Conservation (phyloP, 2,888 invertebrate species). For the Geophilus truncorum region DNA sequence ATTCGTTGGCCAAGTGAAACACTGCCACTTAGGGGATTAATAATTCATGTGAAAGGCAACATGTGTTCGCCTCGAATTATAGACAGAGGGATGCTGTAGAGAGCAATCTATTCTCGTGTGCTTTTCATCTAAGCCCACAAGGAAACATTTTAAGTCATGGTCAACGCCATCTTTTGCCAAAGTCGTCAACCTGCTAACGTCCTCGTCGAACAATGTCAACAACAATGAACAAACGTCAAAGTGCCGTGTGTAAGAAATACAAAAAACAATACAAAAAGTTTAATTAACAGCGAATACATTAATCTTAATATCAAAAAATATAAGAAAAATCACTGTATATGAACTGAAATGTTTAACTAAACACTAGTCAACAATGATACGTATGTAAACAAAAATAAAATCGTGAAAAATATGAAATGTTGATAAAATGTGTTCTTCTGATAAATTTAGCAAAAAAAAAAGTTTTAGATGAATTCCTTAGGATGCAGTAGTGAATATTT, state of each 20-base stretch:
- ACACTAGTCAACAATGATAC: too few relatives aligned
- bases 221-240: too few relatives aligned
- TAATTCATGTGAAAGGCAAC: constrained; percentile 27
- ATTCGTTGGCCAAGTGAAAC: constrained; percentile 22
- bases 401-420: too few relatives aligned
- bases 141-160: constrained; percentile 24
- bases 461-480: not conserved
- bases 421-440: too few relatives aligned
- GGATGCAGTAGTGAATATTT: not conserved
- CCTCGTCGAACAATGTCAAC: not conserved
- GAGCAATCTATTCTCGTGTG: constrained; percentile 20
- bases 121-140: constrained; percentile 22
- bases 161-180: constrained; percentile 23
- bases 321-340: too few relatives aligned
- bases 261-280: too few relatives aligned
- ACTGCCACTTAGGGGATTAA: constrained; percentile 27
- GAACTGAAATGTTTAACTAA: too few relatives aligned
- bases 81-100: constrained; percentile 17
- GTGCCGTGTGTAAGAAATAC: too few relatives aligned
- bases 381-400: too few relatives aligned
- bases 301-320: too few relatives aligned
- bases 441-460: not conserved
- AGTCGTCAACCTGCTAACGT: not conserved
- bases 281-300: too few relatives aligned
- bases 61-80: constrained; percentile 24